A percentile compares a stretch with the other conserved stretches of the same genome.
phyloP scores from a whole-genome alignment of 2,888 invertebrate genomes.

The Drosophila phalerata region DNA sequence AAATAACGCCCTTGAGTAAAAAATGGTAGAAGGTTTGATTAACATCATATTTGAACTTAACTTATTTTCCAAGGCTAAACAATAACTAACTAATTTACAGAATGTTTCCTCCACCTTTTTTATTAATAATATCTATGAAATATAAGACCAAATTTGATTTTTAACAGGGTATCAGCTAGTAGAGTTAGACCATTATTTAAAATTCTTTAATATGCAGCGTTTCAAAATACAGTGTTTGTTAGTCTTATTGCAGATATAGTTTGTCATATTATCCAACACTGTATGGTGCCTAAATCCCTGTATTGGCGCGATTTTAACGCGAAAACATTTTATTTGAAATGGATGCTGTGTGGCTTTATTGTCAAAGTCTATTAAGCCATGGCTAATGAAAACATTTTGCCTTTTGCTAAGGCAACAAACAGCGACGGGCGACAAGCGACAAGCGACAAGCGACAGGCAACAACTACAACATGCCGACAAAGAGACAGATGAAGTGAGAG shows the following conservation, averaged over 20 bases:
- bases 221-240: neutral
- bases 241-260: neutral
- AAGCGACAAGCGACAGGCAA: conserved; percentile 24
- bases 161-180: neutral
- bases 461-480: too few species aligned
- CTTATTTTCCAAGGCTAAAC: too few species aligned
- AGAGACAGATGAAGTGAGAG: neutral
- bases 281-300: neutral
- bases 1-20: too few species aligned
- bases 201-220: neutral
- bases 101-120: too few species aligned
- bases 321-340: conserved; percentile 9
- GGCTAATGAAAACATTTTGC: conserved; percentile 68
- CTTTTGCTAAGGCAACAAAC: conserved; percentile 26
- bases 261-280: conserved; percentile 8
- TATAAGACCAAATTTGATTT: neutral
- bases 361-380: conserved; percentile 60
- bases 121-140: too few species aligned
- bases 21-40: too few species aligned
- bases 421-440: conserved; percentile 27
- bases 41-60: too few species aligned
- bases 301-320: conserved; percentile 2
- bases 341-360: conserved; percentile 19
- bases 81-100: too few species aligned
- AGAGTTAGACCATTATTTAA: neutral